Percentiles rank a stretch among this genome's conserved stretches.
These are phyloP conservation scores for Etheostoma perlongum DNA, from an alignment of 2,797 vertebrate genomes.

Conservation along the genomic window DNA sequence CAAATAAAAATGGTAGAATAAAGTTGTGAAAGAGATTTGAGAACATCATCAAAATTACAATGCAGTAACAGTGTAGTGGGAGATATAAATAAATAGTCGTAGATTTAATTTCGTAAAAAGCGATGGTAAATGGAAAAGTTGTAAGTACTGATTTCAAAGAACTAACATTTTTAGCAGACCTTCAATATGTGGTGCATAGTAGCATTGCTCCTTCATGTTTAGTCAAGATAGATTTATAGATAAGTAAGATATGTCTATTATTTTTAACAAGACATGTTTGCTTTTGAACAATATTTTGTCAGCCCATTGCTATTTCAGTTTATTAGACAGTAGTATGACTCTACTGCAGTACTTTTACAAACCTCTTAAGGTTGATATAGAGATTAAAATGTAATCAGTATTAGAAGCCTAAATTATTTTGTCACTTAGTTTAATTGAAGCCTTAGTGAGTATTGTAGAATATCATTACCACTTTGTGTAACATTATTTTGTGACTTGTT, in stretches of 20 bases:
- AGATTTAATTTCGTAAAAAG: background rate
- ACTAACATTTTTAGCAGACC: background rate
- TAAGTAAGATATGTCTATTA: fast-evolving
- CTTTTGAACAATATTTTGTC: no score
- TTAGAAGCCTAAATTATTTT: no score
- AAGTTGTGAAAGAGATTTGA: background rate
- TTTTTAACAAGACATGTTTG: background rate
- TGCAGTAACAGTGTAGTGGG: background rate
- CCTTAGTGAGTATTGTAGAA: background rate
- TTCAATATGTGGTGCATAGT: background rate
- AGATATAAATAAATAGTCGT: background rate
- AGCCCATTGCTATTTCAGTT: background rate
- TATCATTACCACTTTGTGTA: background rate
- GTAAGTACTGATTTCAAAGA: background rate
- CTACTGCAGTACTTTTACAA: slow-evolving; percentile 3
- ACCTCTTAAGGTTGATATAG: background rate
- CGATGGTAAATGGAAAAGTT: background rate
- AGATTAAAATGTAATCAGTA: background rate
- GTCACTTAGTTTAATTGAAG: no score
- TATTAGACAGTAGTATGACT: background rate
- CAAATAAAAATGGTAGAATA: background rate
- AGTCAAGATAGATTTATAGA: background rate
- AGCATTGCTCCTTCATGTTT: background rate
- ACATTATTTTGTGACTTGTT: background rate
- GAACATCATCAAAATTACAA: background rate